Conservation (phyloP, 2,797 vertebrate genomes). For the Chiroxiphia lanceolata region DNA sequence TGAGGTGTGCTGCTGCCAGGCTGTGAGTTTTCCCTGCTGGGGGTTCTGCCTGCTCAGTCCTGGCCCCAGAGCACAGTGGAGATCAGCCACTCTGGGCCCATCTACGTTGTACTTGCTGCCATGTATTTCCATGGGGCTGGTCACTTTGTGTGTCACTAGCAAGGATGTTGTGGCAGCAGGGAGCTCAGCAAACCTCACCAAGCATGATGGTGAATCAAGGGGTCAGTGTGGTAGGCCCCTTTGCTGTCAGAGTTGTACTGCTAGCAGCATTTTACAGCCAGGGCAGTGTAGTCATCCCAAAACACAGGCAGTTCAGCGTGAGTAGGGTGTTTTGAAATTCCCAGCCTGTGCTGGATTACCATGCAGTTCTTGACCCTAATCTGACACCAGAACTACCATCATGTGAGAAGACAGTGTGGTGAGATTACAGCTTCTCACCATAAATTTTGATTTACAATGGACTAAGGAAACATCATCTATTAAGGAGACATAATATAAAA, state of each 20-base stretch:
- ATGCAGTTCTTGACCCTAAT: neutral
- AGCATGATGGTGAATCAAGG: neutral
- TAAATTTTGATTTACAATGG: neutral
- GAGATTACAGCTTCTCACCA: neutral
- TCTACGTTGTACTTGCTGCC: rapidly evolving
- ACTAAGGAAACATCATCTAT: neutral
- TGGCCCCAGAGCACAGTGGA: rapidly evolving
- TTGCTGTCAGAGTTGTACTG: neutral
- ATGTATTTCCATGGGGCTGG: rapidly evolving
- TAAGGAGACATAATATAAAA: neutral
- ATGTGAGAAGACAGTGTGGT: neutral
- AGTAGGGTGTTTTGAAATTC: neutral
- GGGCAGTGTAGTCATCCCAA: neutral
- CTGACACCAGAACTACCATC: neutral
- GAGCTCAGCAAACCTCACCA: neutral
- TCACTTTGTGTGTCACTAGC: rapidly evolving
- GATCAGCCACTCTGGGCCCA: no score
- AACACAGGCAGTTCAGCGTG: neutral
- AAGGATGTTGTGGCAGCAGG: neutral
- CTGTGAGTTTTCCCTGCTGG: neutral
- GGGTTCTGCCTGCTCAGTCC: neutral
- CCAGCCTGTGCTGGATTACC: neutral
- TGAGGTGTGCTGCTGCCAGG: neutral
- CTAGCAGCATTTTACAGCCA: neutral
- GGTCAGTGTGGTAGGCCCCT: neutral